Evolutionary conservation across 2,888 invertebrate genomes (phyloP).

Genomic region (Agrochola lychnidis): DNA sequence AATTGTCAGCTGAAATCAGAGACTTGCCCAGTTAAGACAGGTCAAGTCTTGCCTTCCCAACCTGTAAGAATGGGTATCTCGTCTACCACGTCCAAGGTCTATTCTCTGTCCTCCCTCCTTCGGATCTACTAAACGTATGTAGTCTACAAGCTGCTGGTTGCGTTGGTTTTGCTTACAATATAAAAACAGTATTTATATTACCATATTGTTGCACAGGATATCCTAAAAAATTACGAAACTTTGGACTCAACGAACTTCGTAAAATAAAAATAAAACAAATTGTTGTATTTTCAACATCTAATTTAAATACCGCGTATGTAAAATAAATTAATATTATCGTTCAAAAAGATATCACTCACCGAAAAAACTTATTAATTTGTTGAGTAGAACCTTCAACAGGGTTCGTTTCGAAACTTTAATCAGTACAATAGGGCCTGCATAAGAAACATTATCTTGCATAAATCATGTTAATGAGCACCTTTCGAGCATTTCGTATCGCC

Average conservation of each 20-base stretch:
- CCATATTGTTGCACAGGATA: slow-evolving; percentile 28
- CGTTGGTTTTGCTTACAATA: not conserved
- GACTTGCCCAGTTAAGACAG: not conserved
- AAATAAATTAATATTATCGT: slow-evolving; percentile 53
- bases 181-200: not conserved
- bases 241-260: slow-evolving; percentile 26
- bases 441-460: slow-evolving; percentile 88
- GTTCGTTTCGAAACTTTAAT: slow-evolving; percentile 79
- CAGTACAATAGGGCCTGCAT: slow-evolving; percentile 80
- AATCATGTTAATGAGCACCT: slow-evolving; percentile 91
- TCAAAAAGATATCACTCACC: slow-evolving; percentile 47
- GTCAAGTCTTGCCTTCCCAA: not conserved
- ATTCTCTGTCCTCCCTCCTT: not conserved
- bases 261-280: slow-evolving; percentile 14
- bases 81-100: not conserved
- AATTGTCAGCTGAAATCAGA: not conserved
- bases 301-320: slow-evolving; percentile 8
- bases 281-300: slow-evolving; percentile 26
- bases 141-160: not conserved
- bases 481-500: slow-evolving; percentile 89
- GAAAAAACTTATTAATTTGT: slow-evolving; percentile 68
- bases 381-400: slow-evolving; percentile 57
- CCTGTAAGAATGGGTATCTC: not conserved
- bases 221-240: slow-evolving; percentile 22
- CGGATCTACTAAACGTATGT: not conserved